Conservation (phyloP, 1,140 invertebrate species). For the Zaprionus gabonicus region DNA sequence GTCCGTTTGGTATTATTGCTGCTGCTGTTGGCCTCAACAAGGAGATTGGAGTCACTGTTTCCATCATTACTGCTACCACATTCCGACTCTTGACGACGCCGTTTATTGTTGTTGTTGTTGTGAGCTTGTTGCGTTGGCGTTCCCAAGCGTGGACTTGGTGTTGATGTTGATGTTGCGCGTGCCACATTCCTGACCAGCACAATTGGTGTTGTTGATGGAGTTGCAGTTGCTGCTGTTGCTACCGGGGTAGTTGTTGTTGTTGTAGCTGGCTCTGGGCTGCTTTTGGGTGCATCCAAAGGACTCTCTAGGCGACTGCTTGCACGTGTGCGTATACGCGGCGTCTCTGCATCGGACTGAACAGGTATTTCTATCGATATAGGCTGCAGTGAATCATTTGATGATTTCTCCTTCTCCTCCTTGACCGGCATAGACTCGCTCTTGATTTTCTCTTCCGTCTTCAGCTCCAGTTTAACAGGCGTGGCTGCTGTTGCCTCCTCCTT, state of each 20-base stretch:
- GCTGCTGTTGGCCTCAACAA: conserved; percentile 22
- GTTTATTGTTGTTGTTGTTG: conserved; percentile 85
- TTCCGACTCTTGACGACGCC: conserved; percentile 91
- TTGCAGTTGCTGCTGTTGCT: conserved; percentile 20
- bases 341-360: conserved; percentile 60
- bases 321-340: conserved; percentile 87
- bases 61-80: conserved; percentile 84
- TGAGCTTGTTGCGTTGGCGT: conserved; percentile 58
- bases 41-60: conserved; percentile 30
- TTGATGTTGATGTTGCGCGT: conserved; percentile 50
- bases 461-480: conserved; percentile 17
- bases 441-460: conserved; percentile 6
- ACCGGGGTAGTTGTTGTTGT: conserved; percentile 7
- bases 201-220: conserved; percentile 42
- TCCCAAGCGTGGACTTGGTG: conserved; percentile 55
- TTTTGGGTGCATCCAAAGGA: conserved; percentile 87
- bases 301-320: conserved; percentile 90
- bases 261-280: conserved; percentile 85
- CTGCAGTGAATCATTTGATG: conserved; percentile 44
- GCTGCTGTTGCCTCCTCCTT: conserved; percentile 19
- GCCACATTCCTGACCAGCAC: conserved; percentile 37
- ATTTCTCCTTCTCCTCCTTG: conserved; percentile 54
- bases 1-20: conserved; percentile 48
- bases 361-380: conserved; percentile 84
- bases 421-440: background rate